Evolutionary conservation across 2,113 vertebrate species (phyloP), one percentile per base, ranked within the genome.

Genomic region (Ailurus styani): DNA sequence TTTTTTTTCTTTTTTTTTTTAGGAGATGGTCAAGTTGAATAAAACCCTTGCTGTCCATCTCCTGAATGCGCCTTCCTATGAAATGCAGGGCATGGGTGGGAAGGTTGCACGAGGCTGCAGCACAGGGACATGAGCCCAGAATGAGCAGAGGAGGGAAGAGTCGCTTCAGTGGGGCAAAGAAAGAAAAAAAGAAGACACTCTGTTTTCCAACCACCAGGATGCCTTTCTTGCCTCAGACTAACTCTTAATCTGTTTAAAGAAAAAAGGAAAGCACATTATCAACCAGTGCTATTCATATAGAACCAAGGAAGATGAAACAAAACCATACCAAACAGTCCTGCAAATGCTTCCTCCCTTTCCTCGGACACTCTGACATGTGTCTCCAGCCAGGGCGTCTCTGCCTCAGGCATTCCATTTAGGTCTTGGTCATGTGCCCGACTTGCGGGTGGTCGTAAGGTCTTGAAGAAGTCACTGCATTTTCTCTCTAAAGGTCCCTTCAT

Each of bases 21-120:
- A 98, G 98, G 98, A 98, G 98, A 98, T 98, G 98, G 98, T 99
- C 98, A 98, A 98, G 98, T 98, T 98, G 98, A 99, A 99, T 98
- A 98, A 99, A 99, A 98, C 97, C 97, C 98, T 98, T 97, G 97
- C 98, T 98, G 98, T 98, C 98, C 97, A 95, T 55, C 96, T 98
- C 97, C 87, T 1, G n/a, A 98, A 95, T 97, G 98, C 96, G 96
- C 95, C 93, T 97, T 92, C 42, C 89, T 97, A 98, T 95, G 97
- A 98, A 98, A 47, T 93, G 81, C 93, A 91, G 96, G 97, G 97
- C 97, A n/a, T 7, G 57, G 92, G n/a, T 8, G 55, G 93, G 97
- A 97, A 97, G 98, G 97, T 82, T 50, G 42, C 29, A 72, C 20
- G 31, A 96, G 93, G 93, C 94, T 97, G 91, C 47, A 78, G 96